Evolutionary conservation across 2,113 vertebrate species (phyloP), one percentile per base, ranked within the genome.

Genomic region (Hypomesus transpacificus): DNA sequence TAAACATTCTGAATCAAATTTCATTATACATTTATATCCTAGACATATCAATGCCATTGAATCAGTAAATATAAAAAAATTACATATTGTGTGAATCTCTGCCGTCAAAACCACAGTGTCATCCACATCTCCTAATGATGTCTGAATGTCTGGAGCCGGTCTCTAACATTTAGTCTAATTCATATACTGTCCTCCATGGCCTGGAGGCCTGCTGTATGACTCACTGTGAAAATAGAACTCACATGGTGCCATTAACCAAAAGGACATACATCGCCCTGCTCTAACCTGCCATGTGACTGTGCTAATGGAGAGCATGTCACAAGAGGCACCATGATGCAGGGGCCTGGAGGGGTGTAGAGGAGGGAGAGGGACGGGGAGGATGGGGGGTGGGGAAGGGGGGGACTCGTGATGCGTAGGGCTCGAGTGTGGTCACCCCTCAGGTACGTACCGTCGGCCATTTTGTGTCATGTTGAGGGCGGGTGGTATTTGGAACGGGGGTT

Each of bases 231-330:
- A 90, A 90, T 87, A 82, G 75, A 86, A 81, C 88, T 89, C 89
- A 90, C 89, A 90, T 90, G 88, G 79, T 89, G 16, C 53, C 69
- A 83, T 86, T 82, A 82, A 52, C 17, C 64, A 74, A 54, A 61
- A 18, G 18, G 34, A 52, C 14, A 52, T 58, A 61, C 68, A 68
- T 58, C 34, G 77, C 63, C 69, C 77, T 83, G 71, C 4, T 50
- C 80, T 86, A 90, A 89, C 85, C 81, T 87, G 82, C 80, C 92
- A 91, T 92, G 91, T 92, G 92, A 93, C 90, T 83, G 71, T 83
- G 68, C 77, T 91, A 89, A 88, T 91, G 86, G 78, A 86, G 80
- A 71, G 76, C 64, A 76, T 85, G 87, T 90, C 89, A 89, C 88
- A 89, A 90, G 89, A 88, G 75, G 67, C 77, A 13, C 28, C 1